These are phyloP conservation scores for Zaprionus gabonicus DNA, from an alignment of 1,140 invertebrate species.

Conservation along the genomic window DNA sequence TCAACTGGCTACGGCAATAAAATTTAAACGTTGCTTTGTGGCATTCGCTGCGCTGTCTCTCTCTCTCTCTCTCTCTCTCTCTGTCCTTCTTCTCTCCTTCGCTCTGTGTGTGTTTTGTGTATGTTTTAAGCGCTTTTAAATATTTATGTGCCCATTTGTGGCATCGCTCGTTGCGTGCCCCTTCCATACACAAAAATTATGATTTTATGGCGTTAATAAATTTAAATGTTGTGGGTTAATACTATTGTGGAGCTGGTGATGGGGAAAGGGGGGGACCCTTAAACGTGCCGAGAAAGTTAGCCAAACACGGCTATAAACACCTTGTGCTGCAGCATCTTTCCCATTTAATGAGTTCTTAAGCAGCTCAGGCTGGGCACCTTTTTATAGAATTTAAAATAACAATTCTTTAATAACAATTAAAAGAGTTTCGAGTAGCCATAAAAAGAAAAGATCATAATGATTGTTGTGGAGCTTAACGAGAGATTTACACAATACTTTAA, in stretches of 20 bases:
- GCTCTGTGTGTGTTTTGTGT: constrained; percentile 54
- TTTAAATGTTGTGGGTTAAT: constrained; percentile 67
- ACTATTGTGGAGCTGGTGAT: background rate
- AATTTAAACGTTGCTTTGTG: constrained; percentile 72
- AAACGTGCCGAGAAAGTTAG: constrained; percentile 20
- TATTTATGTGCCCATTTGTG: constrained; percentile 79
- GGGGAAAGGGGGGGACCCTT: background rate
- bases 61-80: background rate
- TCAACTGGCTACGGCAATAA: constrained; percentile 56
- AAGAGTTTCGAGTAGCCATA: background rate
- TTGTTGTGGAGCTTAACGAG: background rate
- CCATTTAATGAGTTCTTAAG: background rate
- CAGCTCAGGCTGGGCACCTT: background rate
- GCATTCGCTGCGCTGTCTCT: constrained; percentile 16
- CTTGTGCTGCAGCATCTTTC: background rate
- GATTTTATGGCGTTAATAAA: constrained; percentile 76
- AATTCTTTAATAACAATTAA: constrained; percentile 10
- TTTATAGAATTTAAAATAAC: constrained; percentile 9
- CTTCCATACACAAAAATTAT: constrained; percentile 60
- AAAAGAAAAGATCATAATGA: background rate
- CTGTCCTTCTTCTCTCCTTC: background rate
- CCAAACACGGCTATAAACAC: constrained; percentile 16
- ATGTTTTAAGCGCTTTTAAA: constrained; percentile 77
- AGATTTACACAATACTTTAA: background rate
- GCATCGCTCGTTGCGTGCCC: constrained; percentile 19